phyloP scores from a whole-genome alignment of 2,888 invertebrate genomes.

The Ophioninae sp. region DNA sequence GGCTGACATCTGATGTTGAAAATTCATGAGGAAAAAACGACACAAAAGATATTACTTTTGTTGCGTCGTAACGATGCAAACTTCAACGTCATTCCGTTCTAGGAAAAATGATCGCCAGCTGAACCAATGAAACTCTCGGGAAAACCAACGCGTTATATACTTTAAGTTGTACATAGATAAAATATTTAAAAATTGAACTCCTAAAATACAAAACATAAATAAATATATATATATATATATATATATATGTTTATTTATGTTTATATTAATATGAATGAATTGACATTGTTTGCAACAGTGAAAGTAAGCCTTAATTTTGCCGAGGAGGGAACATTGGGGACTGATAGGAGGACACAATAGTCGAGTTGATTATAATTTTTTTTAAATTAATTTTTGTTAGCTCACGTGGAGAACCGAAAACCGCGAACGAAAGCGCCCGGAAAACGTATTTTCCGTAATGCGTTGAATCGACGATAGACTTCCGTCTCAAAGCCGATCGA shows the following conservation, averaged over 20 bases:
- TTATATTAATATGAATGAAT: constrained; percentile 6
- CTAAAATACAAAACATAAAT: constrained; percentile 15
- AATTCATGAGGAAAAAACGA: too few species aligned
- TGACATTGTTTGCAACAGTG: neutral
- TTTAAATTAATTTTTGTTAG: neutral
- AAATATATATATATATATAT: constrained; percentile 1
- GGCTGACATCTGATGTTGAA: too few species aligned
- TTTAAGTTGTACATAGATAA: constrained; percentile 54
- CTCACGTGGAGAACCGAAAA: neutral
- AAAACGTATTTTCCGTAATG: constrained; percentile 3
- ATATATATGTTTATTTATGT: constrained; percentile 1
- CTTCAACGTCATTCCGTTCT: neutral
- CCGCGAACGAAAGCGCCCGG: constrained; percentile 30
- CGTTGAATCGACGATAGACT: constrained; percentile 1
- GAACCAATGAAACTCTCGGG: constrained; percentile 24
- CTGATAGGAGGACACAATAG: constrained; percentile 52
- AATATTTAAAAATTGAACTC: constrained; percentile 4
- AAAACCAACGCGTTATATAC: constrained; percentile 29
- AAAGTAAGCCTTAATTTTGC: constrained; percentile 48
- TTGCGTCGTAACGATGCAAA: too few species aligned
- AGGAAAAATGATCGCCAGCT: neutral
- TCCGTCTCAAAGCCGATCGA: neutral
- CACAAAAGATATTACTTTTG: too few species aligned
- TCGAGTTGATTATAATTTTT: constrained; percentile 15
- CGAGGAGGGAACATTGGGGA: constrained; percentile 60